Evolutionary conservation across 2,113 vertebrate genomes (phyloP), one percentile per base, ranked within the genome.

Genomic region (Strix uralensis): DNA sequence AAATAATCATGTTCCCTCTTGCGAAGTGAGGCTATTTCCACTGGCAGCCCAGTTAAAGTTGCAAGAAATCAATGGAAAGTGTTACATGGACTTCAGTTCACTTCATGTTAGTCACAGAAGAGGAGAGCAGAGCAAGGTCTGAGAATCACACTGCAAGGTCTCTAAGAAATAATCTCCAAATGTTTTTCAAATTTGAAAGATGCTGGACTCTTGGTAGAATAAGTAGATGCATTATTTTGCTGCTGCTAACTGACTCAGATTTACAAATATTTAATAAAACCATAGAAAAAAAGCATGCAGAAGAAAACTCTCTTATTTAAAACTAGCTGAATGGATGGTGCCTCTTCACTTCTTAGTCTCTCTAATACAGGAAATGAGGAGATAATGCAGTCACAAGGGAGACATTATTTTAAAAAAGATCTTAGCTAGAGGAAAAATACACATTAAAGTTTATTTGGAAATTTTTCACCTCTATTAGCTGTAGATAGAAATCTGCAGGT

Each of bases 61-160:
- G 13, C 2, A 2, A 62, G 30, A 83, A 72, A 10, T 21, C 36
- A 84, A 5, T 10, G 5, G 11, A 70, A 86, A 85, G 5, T 1
- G 0, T 32, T 75, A 13, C 10, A 18, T 36, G 19, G 23, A 36
- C 29, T 52, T 67, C n/a, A 54, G 26, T 11, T n/a, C 1, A 0
- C 20, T 77, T 79, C 21, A 13, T 19, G 20, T 61, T 21, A 52
- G 14, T 61, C 63, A 61, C 1, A 18, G 61, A 36, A 34, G 11
- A 69, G n/a, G 5, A 72, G 44, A 69, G 7, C 23, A 44, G 23
- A 67, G 7, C 7, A 44, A 59, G 8, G 3, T 61, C 27, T 74
- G 36, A 59, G 15, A 74, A 59, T 8, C 5, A 58, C 7, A 15
- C 5, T 74, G 5, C 38, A 70, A 47, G 7, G 15, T 78, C 14